These are phyloP conservation scores for Anthonomus grandis DNA, from an alignment of 1,140 invertebrate genomes.

Conservation along the genomic window DNA sequence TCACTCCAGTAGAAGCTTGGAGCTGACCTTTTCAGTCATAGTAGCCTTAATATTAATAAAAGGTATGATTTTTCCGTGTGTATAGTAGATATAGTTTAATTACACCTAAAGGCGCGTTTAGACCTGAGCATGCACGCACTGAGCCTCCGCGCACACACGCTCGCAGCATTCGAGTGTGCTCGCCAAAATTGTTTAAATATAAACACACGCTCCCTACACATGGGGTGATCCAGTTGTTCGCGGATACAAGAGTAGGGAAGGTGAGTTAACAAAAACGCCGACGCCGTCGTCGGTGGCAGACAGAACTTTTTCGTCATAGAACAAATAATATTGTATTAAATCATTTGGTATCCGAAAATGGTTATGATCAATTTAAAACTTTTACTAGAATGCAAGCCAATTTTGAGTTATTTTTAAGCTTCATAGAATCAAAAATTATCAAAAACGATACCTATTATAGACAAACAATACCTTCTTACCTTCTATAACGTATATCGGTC, in stretches of 20 bases:
- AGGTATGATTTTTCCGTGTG: too few species aligned
- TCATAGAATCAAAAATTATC: background rate
- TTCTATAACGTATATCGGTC: background rate
- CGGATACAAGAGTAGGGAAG: background rate
- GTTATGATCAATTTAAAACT: too few species aligned
- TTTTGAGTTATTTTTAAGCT: background rate
- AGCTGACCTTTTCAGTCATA: too few species aligned
- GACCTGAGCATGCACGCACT: background rate
- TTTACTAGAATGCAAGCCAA: background rate
- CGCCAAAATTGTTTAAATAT: too few species aligned
- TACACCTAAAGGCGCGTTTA: slow-evolving; percentile 1
- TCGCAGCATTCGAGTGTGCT: background rate
- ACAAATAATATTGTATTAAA: too few species aligned
- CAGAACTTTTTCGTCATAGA: background rate
- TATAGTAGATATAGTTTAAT: too few species aligned
- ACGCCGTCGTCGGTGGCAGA: background rate
- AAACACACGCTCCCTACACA: background rate
- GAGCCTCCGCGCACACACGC: background rate
- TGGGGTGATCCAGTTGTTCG: background rate
- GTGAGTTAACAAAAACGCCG: background rate
- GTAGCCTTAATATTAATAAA: too few species aligned
- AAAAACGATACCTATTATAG: background rate
- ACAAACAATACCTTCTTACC: background rate
- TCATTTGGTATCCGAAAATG: too few species aligned
- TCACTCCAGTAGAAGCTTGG: too few species aligned